phyloP scores from a whole-genome alignment of 2,113 vertebrate genomes.

The Myotis davidii region DNA sequence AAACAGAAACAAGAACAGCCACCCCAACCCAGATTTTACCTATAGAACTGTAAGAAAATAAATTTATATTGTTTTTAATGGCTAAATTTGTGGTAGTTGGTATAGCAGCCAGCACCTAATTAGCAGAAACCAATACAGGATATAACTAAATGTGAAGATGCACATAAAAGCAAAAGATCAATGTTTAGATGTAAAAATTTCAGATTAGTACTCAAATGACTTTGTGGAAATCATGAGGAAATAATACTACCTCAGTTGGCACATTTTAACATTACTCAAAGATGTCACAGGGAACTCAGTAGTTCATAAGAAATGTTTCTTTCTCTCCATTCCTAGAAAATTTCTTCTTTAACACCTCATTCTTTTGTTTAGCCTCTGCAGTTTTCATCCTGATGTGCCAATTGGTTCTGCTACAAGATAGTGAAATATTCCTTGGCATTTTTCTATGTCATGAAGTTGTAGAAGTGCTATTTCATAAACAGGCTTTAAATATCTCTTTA shows the following conservation, averaged over 20 bases:
- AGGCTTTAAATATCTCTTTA: neutral
- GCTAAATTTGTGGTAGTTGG: conserved; percentile 6
- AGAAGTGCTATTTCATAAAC: neutral
- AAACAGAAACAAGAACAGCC: neutral
- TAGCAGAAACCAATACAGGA: neutral
- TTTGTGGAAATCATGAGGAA: neutral
- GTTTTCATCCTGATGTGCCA: neutral
- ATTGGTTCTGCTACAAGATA: neutral
- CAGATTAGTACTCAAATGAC: neutral
- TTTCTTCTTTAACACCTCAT: neutral
- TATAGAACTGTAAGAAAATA: neutral
- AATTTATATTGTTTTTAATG: neutral
- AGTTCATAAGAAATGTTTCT: neutral
- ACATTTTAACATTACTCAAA: neutral
- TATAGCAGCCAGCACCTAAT: neutral
- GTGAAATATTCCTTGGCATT: neutral
- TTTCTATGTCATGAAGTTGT: neutral
- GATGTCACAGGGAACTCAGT: neutral
- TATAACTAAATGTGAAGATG: conserved; percentile 6
- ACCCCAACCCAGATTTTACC: neutral
- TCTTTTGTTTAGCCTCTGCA: neutral
- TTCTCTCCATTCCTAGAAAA: conserved; percentile 1
- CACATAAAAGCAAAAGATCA: neutral
- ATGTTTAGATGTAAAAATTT: conserved; percentile 3
- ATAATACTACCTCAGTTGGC: neutral